Base-by-base conservation (phyloP, 2,888 invertebrate genomes). In the Parascotia fuliginaria region DNA sequence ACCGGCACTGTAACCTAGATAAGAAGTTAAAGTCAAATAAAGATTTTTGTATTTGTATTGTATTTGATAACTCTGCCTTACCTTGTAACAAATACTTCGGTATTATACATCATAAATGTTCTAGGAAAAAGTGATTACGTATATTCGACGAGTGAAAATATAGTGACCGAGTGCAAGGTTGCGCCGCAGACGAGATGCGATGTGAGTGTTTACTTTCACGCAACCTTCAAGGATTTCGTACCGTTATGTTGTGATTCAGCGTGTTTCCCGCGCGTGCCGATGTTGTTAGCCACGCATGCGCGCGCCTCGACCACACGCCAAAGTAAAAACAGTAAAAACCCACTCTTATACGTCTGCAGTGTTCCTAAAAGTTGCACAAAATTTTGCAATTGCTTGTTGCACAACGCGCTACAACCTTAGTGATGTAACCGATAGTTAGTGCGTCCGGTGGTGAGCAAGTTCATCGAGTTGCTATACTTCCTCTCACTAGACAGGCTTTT, bases 211-310 rank as follows among this genome's bases (percentile, higher is more conserved):
- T 15, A 39, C 3, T 22, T 39, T 28, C 14, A 7, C 16, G 19
- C 37, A 24, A 19, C 51, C 65, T 60, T 44, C 48, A 44, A 13
- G 32, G 42, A 24, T 29, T 29, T 31, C 11, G 32, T 9, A 44
- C 64, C 59, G 67, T 46, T 66, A 66, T 42, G 11, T 28, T 14
- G 29, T 67, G 68, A 59, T 33, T 63, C 64, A 63, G 46, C 42
- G 52, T 36, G 36, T 45, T 52, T 15, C 37, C 41, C 33, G 39
- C 36, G 42, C 42, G 28, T 54, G 58, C 57, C 63, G 16, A 42
- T 29, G 33, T 5, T 40, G 36, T 54, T 55, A 62, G 32, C 39
- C 42, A 43, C n/a, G n/a, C n/a, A n/a, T n/a, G n/a, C 31, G 27
- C 13, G 31, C 11, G 12, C 11, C 4, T 6, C 1, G 19, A 9